Evolutionary conservation across 2,888 invertebrate genomes (phyloP).

Genomic region (Ecliptopera silaceata): DNA sequence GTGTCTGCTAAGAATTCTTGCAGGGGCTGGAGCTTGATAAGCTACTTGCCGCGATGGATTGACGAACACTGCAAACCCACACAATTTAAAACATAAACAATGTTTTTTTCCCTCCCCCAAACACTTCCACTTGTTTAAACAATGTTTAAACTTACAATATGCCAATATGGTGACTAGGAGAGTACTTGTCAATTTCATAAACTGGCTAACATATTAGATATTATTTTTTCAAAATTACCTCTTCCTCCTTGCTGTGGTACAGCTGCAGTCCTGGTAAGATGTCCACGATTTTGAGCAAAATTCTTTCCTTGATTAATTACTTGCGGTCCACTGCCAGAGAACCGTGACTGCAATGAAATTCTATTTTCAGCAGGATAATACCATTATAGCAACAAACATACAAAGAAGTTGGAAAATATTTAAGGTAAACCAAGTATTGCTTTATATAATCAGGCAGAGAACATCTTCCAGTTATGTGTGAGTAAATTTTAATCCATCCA

Average conservation of each 20-base stretch:
- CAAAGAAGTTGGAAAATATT: too few species aligned
- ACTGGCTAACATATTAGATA: too few species aligned
- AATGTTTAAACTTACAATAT: too few species aligned
- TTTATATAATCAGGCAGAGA: too few species aligned
- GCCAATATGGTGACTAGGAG: too few species aligned
- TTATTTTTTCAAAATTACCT: slow-evolving; percentile 44
- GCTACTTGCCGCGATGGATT: slow-evolving; percentile 74
- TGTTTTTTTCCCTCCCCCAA: too few species aligned
- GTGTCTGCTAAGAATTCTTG: slow-evolving; percentile 39
- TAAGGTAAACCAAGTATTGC: too few species aligned
- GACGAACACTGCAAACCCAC: slow-evolving; percentile 57
- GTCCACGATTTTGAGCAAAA: slow-evolving; percentile 45
- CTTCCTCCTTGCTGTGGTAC: slow-evolving; percentile 46
- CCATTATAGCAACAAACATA: background rate
- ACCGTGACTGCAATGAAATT: slow-evolving; percentile 10
- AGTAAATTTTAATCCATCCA: too few species aligned
- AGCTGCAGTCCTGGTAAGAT: slow-evolving; percentile 43
- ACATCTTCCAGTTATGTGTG: too few species aligned
- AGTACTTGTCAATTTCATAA: too few species aligned
- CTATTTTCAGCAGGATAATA: background rate
- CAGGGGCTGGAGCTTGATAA: slow-evolving; percentile 54
- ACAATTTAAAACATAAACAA: background rate
- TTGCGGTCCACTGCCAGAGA: slow-evolving; percentile 2
- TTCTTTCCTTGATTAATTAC: slow-evolving; percentile 43
- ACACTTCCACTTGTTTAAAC: too few species aligned